These are phyloP conservation scores for Phyllopteryx taeniolatus DNA, from an alignment of 2,113 vertebrate genomes.

Conservation along the genomic window DNA sequence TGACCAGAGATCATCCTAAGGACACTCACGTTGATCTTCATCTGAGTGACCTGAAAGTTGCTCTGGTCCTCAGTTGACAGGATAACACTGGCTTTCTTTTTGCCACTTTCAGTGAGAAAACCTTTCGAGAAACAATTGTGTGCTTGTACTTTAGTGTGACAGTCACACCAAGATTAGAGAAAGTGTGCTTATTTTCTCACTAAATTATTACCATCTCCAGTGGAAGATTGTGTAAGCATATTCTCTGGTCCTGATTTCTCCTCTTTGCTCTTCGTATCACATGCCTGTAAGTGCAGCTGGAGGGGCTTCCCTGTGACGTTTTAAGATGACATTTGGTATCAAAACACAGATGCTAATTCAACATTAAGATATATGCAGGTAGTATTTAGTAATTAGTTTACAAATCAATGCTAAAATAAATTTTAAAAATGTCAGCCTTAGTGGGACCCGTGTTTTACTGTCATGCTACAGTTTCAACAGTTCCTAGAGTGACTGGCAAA, in stretches of 20 bases:
- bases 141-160: not conserved
- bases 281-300: slow-evolving; percentile 87
- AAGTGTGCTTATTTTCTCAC: not conserved
- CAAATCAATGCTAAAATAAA: no score
- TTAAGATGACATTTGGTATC: not conserved
- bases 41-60: slow-evolving; percentile 92
- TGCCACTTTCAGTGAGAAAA: slow-evolving; percentile 93
- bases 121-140: slow-evolving; percentile 67
- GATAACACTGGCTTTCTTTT: slow-evolving; percentile 88
- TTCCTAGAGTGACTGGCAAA: no score
- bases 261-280: slow-evolving; percentile 96
- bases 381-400: not conserved
- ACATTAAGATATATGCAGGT: not conserved
- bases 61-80: slow-evolving; percentile 88
- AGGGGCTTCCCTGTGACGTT: slow-evolving; percentile 81
- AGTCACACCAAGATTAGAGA: not conserved
- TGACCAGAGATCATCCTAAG: not conserved
- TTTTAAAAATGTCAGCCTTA: no score
- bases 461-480: no score
- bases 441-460: no score
- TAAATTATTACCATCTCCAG: slow-evolving; percentile 81
- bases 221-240: slow-evolving; percentile 84
- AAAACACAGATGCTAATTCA: not conserved
- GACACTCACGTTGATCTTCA: slow-evolving; percentile 87
- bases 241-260: slow-evolving; percentile 96